Percentiles rank a stretch among this genome's conserved stretches.
These are phyloP conservation scores for Esox lucius DNA, from an alignment of 2,797 vertebrate species.

Conservation along the genomic window DNA sequence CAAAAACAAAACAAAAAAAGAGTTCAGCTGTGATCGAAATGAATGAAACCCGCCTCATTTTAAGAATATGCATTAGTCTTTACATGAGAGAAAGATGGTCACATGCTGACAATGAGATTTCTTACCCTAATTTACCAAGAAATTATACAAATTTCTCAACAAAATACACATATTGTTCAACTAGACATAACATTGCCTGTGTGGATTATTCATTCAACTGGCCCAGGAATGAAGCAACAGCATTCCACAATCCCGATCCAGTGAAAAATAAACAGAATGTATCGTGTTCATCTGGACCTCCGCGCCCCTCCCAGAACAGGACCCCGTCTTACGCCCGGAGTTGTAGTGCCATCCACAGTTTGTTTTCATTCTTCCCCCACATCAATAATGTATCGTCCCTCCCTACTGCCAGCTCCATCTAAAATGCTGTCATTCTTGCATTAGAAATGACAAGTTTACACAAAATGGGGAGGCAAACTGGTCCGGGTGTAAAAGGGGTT, in stretches of 20 bases:
- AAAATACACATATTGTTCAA: neutral
- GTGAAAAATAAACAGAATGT: neutral
- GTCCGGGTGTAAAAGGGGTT: constrained; percentile 40
- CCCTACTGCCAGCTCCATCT: constrained; percentile 64
- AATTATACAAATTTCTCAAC: neutral
- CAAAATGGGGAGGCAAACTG: constrained; percentile 28
- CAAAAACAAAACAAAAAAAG: constrained; percentile 7
- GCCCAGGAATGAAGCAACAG: neutral
- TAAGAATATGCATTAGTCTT: neutral
- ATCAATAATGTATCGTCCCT: constrained; percentile 70
- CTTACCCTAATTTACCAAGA: neutral
- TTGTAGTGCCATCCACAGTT: constrained; percentile 29
- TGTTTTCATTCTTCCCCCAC: constrained; percentile 58
- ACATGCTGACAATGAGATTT: neutral
- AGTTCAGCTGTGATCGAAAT: neutral
- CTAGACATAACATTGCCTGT: neutral
- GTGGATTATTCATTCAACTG: neutral
- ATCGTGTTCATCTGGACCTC: neutral
- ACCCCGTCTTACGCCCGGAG: neutral
- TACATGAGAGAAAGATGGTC: constrained; percentile 1
- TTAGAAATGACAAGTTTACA: constrained; percentile 55
- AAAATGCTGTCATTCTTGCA: constrained; percentile 62
- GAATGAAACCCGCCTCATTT: constrained; percentile 1
- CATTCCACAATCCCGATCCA: neutral
- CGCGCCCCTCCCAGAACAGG: neutral